Conservation (phyloP, 2,113 vertebrate genomes). For the Gasterosteus aculeatus region DNA sequence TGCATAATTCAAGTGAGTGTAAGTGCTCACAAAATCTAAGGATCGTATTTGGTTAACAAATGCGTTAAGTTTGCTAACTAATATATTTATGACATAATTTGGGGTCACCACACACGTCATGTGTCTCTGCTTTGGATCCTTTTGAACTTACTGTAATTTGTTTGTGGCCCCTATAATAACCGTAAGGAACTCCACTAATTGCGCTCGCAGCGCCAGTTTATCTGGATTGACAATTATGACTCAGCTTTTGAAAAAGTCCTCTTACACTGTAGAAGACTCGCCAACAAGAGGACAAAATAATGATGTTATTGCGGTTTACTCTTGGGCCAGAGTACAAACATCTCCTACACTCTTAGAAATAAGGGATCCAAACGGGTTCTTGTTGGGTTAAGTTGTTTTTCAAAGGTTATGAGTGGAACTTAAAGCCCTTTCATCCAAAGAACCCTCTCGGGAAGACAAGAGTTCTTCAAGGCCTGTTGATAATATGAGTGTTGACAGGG, state of each 20-base stretch:
- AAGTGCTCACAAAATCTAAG: not conserved
- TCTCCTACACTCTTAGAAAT: not conserved
- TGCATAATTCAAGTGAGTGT: slow-evolving; percentile 33
- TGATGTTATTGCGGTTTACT: too few species aligned
- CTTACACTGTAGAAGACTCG: not conserved
- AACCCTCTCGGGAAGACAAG: too few species aligned
- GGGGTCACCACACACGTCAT: not conserved
- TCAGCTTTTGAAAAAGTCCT: not conserved
- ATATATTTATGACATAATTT: not conserved
- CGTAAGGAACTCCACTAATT: not conserved
- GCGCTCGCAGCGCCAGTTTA: not conserved
- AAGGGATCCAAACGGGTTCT: not conserved
- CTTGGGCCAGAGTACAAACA: not conserved
- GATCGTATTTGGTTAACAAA: not conserved
- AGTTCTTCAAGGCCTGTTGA: too few species aligned
- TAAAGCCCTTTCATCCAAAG: too few species aligned
- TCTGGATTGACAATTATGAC: not conserved
- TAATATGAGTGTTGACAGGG: too few species aligned
- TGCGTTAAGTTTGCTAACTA: not conserved
- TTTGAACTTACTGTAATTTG: not conserved
- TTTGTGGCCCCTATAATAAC: not conserved
- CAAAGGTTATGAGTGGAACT: too few species aligned
- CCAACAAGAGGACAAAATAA: too few species aligned
- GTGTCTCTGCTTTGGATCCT: not conserved
- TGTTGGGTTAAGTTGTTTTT: not conserved